Base-by-base conservation (phyloP, 2,113 vertebrate genomes). In the Oryzias javanicus region DNA sequence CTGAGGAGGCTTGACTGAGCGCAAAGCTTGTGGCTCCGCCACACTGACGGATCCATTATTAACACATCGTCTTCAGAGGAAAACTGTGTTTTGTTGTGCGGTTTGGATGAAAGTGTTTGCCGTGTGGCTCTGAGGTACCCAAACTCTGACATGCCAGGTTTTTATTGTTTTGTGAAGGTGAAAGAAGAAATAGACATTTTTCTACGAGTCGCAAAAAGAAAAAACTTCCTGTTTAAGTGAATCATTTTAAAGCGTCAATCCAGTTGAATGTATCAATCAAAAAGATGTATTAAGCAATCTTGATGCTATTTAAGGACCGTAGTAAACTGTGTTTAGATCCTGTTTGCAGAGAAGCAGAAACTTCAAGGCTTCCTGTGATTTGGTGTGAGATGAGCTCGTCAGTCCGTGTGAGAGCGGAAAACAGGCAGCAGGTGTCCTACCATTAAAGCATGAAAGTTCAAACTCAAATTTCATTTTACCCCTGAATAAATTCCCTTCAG, bases 21-120 rank as follows among this genome's bases (percentile, higher is more conserved):
- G 41, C 27, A 50, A 29, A 60, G 19, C 57, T 56, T 70, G 24
- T 45, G 2, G 57, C 64, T 47, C 62, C 40, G 3, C 1, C 1
- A 41, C 27, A 14, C 72, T 49, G 58, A 63, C 40, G 4, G 48
- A 79, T 76, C 14, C 61, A 74, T 83, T 79, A 80, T 76, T 81
- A 78, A 78, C 58, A 52, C 49, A 1, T 58, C 70, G 61, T 54
- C 62, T 17, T 50, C 57, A 16, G 22, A 59, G 53, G 40, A 46
- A 24, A 60, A 42, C 19, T 42, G n/a, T 27, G 40, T 56, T 63
- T 41, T 65, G 62, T 20, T 13, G 49, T 0, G 77, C 53, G 55
- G 66, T 41, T 68, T 41, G 13, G 44, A 46, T 48, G 15, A 59
- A 17, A 25, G 24, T 1, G 20, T 58, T 62, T 61, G 46, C 35